Conservation (phyloP, 2,888 invertebrate species). For the Corythucha ciliata region DNA sequence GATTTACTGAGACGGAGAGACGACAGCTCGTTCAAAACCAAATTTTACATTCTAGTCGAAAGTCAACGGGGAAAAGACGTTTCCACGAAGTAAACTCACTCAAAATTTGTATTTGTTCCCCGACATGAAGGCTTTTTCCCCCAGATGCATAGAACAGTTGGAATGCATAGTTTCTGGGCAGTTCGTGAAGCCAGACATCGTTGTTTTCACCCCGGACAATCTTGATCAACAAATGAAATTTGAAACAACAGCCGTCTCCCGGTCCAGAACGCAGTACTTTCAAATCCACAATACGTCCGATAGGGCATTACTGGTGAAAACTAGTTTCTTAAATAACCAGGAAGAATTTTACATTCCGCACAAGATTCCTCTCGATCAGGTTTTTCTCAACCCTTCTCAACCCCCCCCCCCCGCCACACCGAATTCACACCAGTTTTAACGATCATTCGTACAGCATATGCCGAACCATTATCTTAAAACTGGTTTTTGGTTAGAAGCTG, state of each 20-base stretch:
- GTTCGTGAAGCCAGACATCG: slow-evolving; percentile 23
- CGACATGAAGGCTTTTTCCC: neutral
- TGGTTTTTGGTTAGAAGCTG: slow-evolving; percentile 26
- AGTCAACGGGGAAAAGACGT: slow-evolving; percentile 9
- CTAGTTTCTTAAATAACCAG: slow-evolving; percentile 20
- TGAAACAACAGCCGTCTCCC: slow-evolving; percentile 24
- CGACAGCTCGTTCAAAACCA: slow-evolving; percentile 8
- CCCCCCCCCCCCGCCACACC: too few species aligned
- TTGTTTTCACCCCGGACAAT: slow-evolving; percentile 12
- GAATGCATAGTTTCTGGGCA: slow-evolving; percentile 20
- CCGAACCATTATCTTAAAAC: slow-evolving; percentile 12
- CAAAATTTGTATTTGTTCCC: too few species aligned
- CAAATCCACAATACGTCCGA: slow-evolving; percentile 26
- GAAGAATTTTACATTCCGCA: slow-evolving; percentile 14
- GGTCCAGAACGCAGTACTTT: slow-evolving; percentile 13
- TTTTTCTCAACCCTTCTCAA: slow-evolving; percentile 1
- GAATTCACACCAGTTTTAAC: neutral
- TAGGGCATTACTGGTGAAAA: slow-evolving; percentile 19
- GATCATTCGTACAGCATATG: slow-evolving; percentile 4
- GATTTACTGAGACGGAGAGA: slow-evolving; percentile 17
- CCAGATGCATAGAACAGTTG: slow-evolving; percentile 26
- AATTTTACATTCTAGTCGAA: slow-evolving; percentile 19
- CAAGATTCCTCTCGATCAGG: slow-evolving; percentile 17
- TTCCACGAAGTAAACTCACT: slow-evolving; percentile 5
- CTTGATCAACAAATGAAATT: slow-evolving; percentile 21